Percentiles rank a stretch among this genome's conserved stretches.
Evolutionary conservation across 2,113 vertebrate species (phyloP).

Genomic region (Perca schrenkii): DNA sequence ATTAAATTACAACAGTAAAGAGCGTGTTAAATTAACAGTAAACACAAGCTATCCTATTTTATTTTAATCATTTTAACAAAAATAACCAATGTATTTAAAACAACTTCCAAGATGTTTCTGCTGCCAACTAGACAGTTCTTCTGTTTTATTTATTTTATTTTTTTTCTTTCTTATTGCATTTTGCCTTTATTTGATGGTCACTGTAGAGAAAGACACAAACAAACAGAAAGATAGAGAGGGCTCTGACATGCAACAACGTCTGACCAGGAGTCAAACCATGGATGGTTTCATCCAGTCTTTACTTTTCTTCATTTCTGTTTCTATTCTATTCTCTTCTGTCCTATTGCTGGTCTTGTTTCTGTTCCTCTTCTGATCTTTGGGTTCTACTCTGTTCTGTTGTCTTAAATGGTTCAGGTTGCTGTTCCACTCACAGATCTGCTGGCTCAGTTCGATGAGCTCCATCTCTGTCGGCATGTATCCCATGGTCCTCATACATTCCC

Average conservation of each 20-base stretch:
- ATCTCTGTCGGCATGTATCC: constrained; percentile 99
- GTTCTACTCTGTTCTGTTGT: background rate
- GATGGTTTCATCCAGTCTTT: too few species aligned
- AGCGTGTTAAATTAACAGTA: background rate
- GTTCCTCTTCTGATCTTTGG: background rate
- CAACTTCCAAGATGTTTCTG: too few species aligned
- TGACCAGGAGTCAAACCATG: too few species aligned
- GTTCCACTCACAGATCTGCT: constrained; percentile 86
- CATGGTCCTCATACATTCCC: constrained; percentile 91
- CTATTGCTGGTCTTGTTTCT: background rate
- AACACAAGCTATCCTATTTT: background rate
- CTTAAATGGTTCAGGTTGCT: background rate
- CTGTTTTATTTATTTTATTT: background rate
- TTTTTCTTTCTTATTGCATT: too few species aligned
- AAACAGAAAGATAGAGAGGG: too few species aligned
- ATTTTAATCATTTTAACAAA: background rate
- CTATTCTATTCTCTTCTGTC: background rate
- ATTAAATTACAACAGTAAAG: background rate
- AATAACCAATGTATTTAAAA: too few species aligned
- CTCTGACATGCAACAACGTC: too few species aligned
- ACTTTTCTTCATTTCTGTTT: background rate
- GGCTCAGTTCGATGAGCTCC: constrained; percentile 90
- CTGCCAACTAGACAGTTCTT: too few species aligned
- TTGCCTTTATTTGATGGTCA: background rate
- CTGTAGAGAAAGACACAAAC: background rate